A percentile compares a stretch with the other conserved stretches of the same genome.
These are phyloP conservation scores for Pelodytes ibericus DNA, from an alignment of 2,797 vertebrate species.

Conservation along the genomic window DNA sequence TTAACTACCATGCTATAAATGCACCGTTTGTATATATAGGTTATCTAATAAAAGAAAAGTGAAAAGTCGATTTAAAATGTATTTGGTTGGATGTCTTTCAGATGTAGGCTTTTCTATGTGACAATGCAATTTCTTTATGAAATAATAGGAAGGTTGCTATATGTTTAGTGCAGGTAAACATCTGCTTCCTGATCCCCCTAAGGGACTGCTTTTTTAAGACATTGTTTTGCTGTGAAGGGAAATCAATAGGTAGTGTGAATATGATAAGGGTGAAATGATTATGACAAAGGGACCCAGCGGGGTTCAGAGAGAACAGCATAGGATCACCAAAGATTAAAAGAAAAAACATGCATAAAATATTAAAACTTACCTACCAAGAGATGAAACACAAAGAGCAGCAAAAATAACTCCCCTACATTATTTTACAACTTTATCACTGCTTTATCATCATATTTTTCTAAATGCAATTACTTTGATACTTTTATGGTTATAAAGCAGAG, in stretches of 20 bases:
- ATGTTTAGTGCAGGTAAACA: background rate
- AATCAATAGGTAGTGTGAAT: conserved; percentile 24
- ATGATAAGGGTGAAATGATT: background rate
- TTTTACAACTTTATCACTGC: no score
- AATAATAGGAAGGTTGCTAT: background rate
- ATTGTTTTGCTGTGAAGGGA: conserved; percentile 30
- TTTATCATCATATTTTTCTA: no score
- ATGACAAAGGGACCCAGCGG: background rate
- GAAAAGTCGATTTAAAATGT: no score
- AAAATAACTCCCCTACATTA: background rate
- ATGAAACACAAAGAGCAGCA: background rate
- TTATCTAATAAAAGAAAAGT: no score
- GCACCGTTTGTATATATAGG: no score
- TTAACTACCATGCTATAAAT: background rate
- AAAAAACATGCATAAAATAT: background rate
- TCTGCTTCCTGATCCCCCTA: background rate
- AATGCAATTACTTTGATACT: no score
- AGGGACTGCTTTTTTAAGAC: background rate
- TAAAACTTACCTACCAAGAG: background rate
- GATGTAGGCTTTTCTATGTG: background rate
- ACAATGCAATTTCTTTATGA: background rate
- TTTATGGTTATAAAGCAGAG: background rate
- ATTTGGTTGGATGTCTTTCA: no score
- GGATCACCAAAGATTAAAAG: background rate
- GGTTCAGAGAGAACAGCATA: background rate